Conservation (phyloP, 2,888 invertebrate species). For the Trypoxylon attenuatum region DNA sequence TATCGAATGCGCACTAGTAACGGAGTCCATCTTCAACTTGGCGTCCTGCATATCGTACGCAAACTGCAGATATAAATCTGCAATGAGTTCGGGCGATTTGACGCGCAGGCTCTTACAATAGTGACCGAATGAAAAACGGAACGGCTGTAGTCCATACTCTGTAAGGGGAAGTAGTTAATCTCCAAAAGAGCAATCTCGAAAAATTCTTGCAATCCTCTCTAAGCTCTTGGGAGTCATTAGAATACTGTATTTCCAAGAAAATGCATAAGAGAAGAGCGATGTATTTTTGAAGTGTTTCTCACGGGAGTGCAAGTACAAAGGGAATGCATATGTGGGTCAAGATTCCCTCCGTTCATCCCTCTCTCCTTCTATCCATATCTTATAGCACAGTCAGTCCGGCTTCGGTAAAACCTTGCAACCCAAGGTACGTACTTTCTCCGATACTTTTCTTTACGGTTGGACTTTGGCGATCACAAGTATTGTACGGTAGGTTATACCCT, state of each 20-base stretch:
- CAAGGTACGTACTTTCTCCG: background rate
- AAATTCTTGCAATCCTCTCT: background rate
- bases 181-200: background rate
- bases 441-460: background rate
- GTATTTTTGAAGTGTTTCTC: background rate
- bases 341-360: background rate
- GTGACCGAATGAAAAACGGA: too few relatives aligned
- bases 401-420: background rate
- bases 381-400: background rate
- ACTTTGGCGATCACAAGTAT: too few relatives aligned
- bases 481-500: too few relatives aligned
- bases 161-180: too few relatives aligned
- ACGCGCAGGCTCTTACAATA: too few relatives aligned
- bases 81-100: too few relatives aligned
- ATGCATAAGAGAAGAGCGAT: background rate
- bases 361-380: background rate
- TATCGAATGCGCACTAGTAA: too few relatives aligned
- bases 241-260: conserved; percentile 4
- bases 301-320: background rate
- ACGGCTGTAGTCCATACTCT: too few relatives aligned
- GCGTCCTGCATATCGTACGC: too few relatives aligned
- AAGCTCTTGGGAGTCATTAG: background rate
- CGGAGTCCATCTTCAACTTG: too few relatives aligned
- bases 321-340: background rate
- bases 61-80: too few relatives aligned